Percentiles rank a stretch among this genome's conserved stretches.
phyloP scores from a whole-genome alignment of 2,113 vertebrate species.

The Ranitomeya imitator region DNA sequence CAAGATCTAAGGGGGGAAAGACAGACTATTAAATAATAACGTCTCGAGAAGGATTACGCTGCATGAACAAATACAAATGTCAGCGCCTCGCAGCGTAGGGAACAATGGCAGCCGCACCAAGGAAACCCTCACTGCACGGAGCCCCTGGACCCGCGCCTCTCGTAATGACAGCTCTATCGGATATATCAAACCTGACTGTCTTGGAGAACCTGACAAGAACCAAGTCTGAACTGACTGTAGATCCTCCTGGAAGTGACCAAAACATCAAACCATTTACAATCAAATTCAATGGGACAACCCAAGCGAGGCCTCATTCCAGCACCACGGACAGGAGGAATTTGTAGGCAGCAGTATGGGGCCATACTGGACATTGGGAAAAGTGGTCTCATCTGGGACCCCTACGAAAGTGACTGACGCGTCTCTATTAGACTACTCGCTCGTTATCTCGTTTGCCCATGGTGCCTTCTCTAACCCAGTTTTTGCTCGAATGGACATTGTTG shows the following conservation, averaged over 20 bases:
- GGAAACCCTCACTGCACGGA: too few species aligned
- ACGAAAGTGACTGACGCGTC: neutral
- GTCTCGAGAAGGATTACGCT: neutral
- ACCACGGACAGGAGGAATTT: too few species aligned
- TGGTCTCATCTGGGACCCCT: neutral
- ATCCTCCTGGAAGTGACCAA: neutral
- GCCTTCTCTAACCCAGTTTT: neutral
- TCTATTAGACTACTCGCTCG: neutral
- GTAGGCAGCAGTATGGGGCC: too few species aligned
- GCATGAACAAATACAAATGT: slow-evolving; percentile 16
- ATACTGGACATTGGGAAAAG: neutral
- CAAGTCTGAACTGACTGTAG: neutral
- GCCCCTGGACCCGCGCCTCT: neutral
- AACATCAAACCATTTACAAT: neutral
- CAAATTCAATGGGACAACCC: too few species aligned
- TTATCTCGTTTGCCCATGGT: neutral
- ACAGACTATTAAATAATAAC: neutral
- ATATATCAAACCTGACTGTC: neutral
- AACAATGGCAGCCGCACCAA: neutral
- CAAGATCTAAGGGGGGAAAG: neutral
- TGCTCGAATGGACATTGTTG: neutral
- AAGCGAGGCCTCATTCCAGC: too few species aligned
- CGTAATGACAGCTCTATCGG: neutral
- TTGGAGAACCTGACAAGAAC: neutral
- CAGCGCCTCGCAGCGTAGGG: neutral